Base-by-base conservation (phyloP, 1,140 invertebrate genomes). In the Procambarus virginalis region DNA sequence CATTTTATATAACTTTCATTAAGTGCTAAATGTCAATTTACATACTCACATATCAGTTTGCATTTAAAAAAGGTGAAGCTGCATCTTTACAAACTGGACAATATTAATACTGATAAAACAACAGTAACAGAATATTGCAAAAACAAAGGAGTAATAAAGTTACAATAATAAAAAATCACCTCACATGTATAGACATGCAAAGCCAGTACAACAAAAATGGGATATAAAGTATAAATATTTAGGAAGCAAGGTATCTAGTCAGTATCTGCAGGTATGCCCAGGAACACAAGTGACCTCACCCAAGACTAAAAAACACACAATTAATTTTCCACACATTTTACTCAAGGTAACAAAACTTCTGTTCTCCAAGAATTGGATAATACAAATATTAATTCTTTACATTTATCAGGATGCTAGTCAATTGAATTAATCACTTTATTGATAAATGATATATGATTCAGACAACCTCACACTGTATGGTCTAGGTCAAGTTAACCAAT, bases 211-310 rank as follows among this genome's bases (percentile, higher is more conserved):
- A 34, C 34, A 20, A n/a, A 5, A 17, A 68, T 17, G 64, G 64
- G 64, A 68, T 73, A 73, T 73, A 34, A 73, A 73, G 34, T 34
- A 20, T 73, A 4, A 73, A 73, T 73, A 73, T 34, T 9, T 2
- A 34, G n/a, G 68, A 73, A 81, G 77, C 86, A 87, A 87, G 86
- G 86, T 87, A 86, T 80, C 82, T 79, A 86, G 85, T 77, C n/a
- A 70, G 76, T 87, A 87, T 80, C 77, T 80, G 85, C 85, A 80
- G 77, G 86, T 81, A 70, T 73, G 22, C 34, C 78, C 48, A 87
- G 68, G 8, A 55, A 20, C 68, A 73, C 68, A 73, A 73, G 68
- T 73, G n/a, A 73, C 68, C 68, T 73, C 68, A 34, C 22, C 68
- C 22, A 34, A 73, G 68, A 73, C 22, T 73, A 6, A 5, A 73